Evolutionary conservation across 2,113 vertebrate species (phyloP).

Genomic region (Spea bombifrons): DNA sequence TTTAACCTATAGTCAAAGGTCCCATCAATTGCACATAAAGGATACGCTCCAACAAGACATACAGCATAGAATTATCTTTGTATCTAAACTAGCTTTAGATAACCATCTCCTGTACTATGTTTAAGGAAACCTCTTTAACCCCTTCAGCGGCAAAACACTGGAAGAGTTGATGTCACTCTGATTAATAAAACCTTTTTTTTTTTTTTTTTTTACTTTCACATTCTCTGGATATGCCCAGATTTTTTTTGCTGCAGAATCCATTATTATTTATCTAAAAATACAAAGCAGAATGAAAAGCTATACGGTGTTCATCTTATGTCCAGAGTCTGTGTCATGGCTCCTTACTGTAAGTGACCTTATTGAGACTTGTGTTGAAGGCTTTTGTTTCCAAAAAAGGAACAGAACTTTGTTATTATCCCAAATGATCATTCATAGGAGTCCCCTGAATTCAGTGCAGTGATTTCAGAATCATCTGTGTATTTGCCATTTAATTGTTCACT

Average conservation of each 20-base stretch:
- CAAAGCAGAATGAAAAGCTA: background rate
- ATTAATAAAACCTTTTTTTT: too few relatives aligned
- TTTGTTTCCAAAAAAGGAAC: slow-evolving; percentile 22
- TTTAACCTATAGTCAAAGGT: slow-evolving; percentile 17
- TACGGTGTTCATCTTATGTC: background rate
- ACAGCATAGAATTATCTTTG: background rate
- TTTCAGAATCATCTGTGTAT: slow-evolving; percentile 74
- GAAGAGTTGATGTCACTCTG: background rate
- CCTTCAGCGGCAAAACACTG: background rate
- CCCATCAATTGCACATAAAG: background rate
- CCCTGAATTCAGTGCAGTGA: slow-evolving; percentile 74
- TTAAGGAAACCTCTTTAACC: background rate
- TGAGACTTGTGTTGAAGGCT: slow-evolving; percentile 27
- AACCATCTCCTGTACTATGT: background rate
- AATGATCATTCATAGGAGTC: slow-evolving; percentile 75
- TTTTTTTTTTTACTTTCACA: background rate
- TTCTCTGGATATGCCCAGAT: slow-evolving; percentile 2
- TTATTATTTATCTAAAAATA: background rate
- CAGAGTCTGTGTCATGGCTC: background rate
- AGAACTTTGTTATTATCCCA: background rate
- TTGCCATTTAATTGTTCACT: slow-evolving; percentile 74
- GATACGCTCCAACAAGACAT: background rate
- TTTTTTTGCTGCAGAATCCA: background rate
- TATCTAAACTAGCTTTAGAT: background rate
- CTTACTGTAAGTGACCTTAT: background rate